These are phyloP conservation scores for Megaptera novaeangliae DNA, from an alignment of 2,113 vertebrate genomes.

Conservation along the genomic window DNA sequence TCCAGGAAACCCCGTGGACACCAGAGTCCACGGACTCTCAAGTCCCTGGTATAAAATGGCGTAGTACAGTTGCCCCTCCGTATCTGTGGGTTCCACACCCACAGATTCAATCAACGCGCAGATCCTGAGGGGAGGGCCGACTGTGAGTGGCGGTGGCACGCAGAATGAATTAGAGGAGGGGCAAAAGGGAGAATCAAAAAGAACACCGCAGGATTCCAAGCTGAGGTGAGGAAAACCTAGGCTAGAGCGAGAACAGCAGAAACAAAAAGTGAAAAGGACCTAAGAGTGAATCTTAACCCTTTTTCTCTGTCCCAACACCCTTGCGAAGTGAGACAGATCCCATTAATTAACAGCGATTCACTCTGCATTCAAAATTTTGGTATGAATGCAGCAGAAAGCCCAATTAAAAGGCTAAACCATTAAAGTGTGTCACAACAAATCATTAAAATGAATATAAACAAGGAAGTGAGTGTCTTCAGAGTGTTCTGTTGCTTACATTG, in stretches of 20 bases:
- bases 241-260: neutral
- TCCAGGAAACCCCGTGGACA: neutral
- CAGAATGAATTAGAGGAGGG: neutral
- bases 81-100: neutral
- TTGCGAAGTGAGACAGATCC: neutral
- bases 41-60: neutral
- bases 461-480: neutral
- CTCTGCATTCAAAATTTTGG: neutral
- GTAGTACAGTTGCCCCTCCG: neutral
- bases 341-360: neutral
- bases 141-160: neutral
- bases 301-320: neutral
- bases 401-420: neutral
- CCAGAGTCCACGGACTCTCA: neutral
- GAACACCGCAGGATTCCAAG: neutral
- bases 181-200: neutral
- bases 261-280: neutral
- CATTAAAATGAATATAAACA: neutral
- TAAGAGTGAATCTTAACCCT: neutral
- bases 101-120: neutral
- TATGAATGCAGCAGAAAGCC: neutral
- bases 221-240: neutral
- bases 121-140: neutral
- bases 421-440: neutral
- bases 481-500: neutral